Conservation (phyloP, 2,797 vertebrate species). For the Apodemus agrarius region DNA sequence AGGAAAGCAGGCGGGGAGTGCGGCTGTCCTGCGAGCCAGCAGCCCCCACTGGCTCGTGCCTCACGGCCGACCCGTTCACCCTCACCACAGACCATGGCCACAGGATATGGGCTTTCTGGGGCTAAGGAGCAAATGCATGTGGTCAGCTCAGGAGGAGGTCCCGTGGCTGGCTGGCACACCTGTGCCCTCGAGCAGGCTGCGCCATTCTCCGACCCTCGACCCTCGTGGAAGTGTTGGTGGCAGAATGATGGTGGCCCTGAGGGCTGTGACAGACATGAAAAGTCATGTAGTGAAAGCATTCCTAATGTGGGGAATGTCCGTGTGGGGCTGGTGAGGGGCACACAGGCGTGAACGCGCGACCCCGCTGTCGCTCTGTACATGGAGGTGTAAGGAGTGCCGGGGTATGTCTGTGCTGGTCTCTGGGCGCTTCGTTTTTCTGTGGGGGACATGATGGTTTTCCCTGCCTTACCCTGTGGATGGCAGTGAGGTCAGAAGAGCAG, state of each 20-base stretch:
- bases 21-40: background rate
- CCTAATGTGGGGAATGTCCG: background rate
- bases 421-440: background rate
- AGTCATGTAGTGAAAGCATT: background rate
- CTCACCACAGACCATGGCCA: background rate
- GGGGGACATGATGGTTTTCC: background rate
- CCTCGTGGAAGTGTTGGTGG: background rate
- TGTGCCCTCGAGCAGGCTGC: background rate
- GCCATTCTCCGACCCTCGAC: background rate
- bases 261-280: background rate
- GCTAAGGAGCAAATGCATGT: background rate
- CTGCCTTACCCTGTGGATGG: background rate
- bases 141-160: background rate
- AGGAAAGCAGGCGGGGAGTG: background rate
- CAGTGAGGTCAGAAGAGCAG: background rate
- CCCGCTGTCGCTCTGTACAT: background rate
- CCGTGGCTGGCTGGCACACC: background rate
- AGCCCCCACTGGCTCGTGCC: background rate
- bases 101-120: slow-evolving; percentile 4
- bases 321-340: background rate
- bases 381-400: rapidly evolving
- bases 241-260: background rate
- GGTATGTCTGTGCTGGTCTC: rapidly evolving
- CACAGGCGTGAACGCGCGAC: background rate
- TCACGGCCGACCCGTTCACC: background rate